Evolutionary conservation across 2,888 invertebrate genomes (phyloP), one percentile per base, ranked within the genome.

Genomic region (Brachycybe producta): DNA sequence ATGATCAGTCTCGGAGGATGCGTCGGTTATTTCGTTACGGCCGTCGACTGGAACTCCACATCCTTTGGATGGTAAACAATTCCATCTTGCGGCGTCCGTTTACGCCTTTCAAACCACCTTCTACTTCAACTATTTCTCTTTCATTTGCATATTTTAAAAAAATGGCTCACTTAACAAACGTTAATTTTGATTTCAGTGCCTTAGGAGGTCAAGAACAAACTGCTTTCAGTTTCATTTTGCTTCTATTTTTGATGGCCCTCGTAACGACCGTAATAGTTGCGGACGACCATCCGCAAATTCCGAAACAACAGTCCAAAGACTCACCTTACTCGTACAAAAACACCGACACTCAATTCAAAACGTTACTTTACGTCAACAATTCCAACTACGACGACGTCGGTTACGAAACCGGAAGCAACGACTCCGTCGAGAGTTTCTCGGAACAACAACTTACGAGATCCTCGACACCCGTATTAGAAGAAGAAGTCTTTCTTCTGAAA

Each of bases 1-100:
- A 61, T 63, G 59, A 45, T 62, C n/a, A 62, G 61, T 40, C 52
- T 62, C 17, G 64, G 64, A 11, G 60, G 62, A 13, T 62, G 62
- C 47, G 35, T 64, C n/a, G 64, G 64, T 4, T 64, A 62, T 50
- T 54, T 63, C 19, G 56, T 63, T 11, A 60, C 62, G 7, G 60
- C 63, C 3, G 41, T 61, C 15, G 56, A 63, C 34, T 64, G 63
- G 64, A 53, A 54, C 13, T 32, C 30, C 19, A 48, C 46, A 11
- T 11, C 30, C 3, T 40, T 53, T 7, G 28, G 38, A 23, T 36
- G 51, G 51, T 51, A 30, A n/a, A 13, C 15, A 7, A 38, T 13
- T n/a, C n/a, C n/a, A n/a, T n/a, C n/a, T n/a, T n/a, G n/a, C n/a
- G n/a, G n/a, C n/a, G n/a, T n/a, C n/a, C n/a, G n/a, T n/a, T n/a